Conservation (phyloP, 1,140 invertebrate species). For the Centruroides sculpturatus region DNA sequence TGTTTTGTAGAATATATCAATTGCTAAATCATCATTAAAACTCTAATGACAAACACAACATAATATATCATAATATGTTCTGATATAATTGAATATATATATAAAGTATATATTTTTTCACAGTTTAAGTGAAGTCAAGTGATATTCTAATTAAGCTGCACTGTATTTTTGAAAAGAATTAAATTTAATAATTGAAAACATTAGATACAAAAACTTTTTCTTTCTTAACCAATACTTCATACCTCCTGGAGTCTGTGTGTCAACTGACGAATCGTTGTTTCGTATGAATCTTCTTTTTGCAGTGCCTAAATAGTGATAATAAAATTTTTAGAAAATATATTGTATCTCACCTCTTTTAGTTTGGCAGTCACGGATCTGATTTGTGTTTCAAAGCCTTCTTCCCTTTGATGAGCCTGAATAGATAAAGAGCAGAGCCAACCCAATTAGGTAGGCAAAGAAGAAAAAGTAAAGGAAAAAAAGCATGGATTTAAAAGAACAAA, state of each 20-base stretch:
- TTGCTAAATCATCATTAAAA: too few species aligned
- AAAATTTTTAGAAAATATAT: conserved; percentile 12
- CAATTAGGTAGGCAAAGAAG: neutral
- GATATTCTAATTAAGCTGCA: too few species aligned
- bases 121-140: too few species aligned
- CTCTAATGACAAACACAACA: too few species aligned
- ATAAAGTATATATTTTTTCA: too few species aligned
- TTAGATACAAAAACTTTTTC: too few species aligned
- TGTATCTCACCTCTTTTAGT: conserved; percentile 83
- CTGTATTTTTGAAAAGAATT: too few species aligned
- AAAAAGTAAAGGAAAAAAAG: neutral
- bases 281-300: conserved; percentile 44
- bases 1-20: too few species aligned
- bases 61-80: too few species aligned
- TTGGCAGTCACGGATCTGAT: conserved; percentile 97
- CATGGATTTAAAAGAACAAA: neutral
- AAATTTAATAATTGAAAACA: too few species aligned
- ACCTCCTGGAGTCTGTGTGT: conserved; percentile 38
- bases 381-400: conserved; percentile 99
- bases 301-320: conserved; percentile 26
- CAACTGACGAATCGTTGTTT: conserved; percentile 42
- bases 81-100: too few species aligned
- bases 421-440: neutral
- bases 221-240: conserved; percentile 1
- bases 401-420: conserved; percentile 91